A percentile compares a stretch with the other conserved stretches of the same genome.
Conservation (phyloP, 2,113 vertebrate genomes). For the Condylura cristata region DNA sequence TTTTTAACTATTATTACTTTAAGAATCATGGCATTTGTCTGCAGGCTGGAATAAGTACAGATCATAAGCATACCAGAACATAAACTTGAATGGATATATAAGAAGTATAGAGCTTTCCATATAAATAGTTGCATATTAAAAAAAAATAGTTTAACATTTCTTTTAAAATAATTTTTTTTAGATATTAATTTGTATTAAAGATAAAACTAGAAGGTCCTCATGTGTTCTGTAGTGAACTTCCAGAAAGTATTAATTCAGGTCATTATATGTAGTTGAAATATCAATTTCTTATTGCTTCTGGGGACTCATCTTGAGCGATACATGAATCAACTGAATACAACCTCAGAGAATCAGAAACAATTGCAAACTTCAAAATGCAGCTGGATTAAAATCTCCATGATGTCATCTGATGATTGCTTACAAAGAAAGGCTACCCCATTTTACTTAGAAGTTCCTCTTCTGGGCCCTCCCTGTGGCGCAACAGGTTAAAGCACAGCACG, state of each 20-base stretch:
- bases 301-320: neutral
- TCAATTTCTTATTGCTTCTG: neutral
- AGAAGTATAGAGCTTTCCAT: neutral
- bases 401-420: neutral
- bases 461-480: no score
- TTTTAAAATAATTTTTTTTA: neutral
- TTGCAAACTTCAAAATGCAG: neutral
- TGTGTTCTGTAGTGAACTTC: neutral
- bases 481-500: no score
- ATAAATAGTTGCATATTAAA: neutral
- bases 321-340: neutral
- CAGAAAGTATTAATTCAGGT: neutral
- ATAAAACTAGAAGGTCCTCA: neutral
- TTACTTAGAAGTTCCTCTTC: neutral
- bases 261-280: neutral
- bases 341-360: neutral
- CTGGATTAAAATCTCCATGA: neutral
- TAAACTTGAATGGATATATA: constrained; percentile 51
- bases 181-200: no score
- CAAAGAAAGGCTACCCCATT: neutral
- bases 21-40: constrained; percentile 76
- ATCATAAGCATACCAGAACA: constrained; percentile 44
- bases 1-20: constrained; percentile 78
- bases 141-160: neutral
- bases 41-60: constrained; percentile 71